These are phyloP conservation scores for Lemur catta DNA, from an alignment of 2,797 vertebrate genomes.

Conservation along the genomic window DNA sequence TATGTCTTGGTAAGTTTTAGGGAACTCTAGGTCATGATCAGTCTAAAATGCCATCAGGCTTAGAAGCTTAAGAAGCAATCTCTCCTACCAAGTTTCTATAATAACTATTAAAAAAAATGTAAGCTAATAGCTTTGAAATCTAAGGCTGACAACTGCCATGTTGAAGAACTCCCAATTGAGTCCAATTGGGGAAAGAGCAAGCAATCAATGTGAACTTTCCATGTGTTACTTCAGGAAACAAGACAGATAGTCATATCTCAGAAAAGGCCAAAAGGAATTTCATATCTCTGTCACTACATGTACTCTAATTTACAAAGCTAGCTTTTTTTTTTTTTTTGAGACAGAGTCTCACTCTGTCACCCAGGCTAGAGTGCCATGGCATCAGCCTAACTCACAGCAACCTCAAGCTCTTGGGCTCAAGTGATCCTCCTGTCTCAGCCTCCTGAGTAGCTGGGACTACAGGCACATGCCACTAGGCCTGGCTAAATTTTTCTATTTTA, in stretches of 20 bases:
- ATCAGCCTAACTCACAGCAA: too few species aligned
- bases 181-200: not conserved
- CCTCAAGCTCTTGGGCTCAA: too few species aligned
- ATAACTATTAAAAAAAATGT: not conserved
- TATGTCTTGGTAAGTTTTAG: not conserved
- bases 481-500: too few species aligned
- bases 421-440: too few species aligned
- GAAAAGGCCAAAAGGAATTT: not conserved
- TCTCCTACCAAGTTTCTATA: not conserved
- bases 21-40: not conserved
- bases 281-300: not conserved
- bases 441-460: too few species aligned
- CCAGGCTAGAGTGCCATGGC: too few species aligned
- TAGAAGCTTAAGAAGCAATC: not conserved
- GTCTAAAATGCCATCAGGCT: not conserved
- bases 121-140: not conserved
- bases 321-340: too few species aligned
- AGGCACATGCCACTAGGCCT: too few species aligned
- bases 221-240: not conserved
- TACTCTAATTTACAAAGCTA: not conserved
- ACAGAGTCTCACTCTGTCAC: too few species aligned
- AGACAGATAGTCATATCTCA: not conserved
- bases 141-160: not conserved
- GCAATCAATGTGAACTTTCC: not conserved
- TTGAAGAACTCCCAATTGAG: not conserved